Percentiles rank a stretch among this genome's conserved stretches.
Evolutionary conservation across 2,113 vertebrate genomes (phyloP).

Genomic region (Barbus barbus): DNA sequence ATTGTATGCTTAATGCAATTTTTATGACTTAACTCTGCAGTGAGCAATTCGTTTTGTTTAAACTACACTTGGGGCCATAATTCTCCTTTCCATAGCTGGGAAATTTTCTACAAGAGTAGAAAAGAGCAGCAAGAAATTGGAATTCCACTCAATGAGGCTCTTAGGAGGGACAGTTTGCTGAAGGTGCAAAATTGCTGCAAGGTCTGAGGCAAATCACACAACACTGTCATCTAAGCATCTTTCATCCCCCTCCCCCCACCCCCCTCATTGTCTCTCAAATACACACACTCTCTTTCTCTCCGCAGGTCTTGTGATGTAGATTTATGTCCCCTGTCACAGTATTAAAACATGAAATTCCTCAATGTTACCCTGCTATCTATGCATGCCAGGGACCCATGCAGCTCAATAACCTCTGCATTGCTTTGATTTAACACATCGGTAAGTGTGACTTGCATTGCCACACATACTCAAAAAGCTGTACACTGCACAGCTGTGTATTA

Average conservation of each 20-base stretch:
- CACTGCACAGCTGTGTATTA: neutral
- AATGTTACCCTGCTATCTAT: conserved; percentile 52
- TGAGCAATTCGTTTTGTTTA: neutral
- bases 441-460: conserved; percentile 53
- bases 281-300: neutral
- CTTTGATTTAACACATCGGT: conserved; percentile 47
- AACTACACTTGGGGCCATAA: neutral
- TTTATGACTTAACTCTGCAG: neutral
- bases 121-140: conserved; percentile 32
- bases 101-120: conserved; percentile 27
- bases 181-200: conserved; percentile 36
- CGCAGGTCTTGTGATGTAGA: conserved; percentile 42
- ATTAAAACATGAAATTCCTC: conserved; percentile 48
- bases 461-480: neutral
- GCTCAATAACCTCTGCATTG: conserved; percentile 49
- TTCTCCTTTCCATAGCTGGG: neutral
- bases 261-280: conserved; percentile 38
- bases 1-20: neutral
- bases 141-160: conserved; percentile 27
- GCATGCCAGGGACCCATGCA: conserved; percentile 41
- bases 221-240: conserved; percentile 42
- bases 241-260: conserved; percentile 36
- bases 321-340: conserved; percentile 44
- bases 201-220: conserved; percentile 19
- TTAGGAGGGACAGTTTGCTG: conserved; percentile 32